phyloP scores from a whole-genome alignment of 23 tunicate species.

The Halocynthia aurantium region DNA sequence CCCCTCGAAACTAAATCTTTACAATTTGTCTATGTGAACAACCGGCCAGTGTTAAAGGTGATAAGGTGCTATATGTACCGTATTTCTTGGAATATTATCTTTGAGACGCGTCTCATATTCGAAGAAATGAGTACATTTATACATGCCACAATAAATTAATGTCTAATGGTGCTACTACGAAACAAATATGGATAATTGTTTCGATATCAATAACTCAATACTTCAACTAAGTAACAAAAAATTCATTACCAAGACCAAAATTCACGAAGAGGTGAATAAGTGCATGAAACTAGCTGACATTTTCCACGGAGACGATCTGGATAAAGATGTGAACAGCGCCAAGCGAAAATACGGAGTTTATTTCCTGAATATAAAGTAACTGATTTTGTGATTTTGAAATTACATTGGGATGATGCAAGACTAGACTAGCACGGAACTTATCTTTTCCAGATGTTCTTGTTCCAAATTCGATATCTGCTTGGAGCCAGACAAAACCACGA shows the following conservation, averaged over 20 bases:
- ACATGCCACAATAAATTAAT: too few species aligned
- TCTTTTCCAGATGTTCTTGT: constrained; percentile 24
- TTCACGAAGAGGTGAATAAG: constrained; percentile 2
- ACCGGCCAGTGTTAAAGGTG: constrained; percentile 27
- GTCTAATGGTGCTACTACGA: too few species aligned
- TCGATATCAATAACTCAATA: too few species aligned
- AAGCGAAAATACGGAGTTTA: constrained; percentile 15
- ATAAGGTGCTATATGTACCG: not conserved
- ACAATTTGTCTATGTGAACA: constrained; percentile 39
- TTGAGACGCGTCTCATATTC: too few species aligned
- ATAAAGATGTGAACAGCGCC: not conserved
- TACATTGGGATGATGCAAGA: not conserved
- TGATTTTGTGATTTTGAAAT: not conserved
- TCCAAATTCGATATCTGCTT: constrained; percentile 30
- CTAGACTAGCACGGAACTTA: not conserved
- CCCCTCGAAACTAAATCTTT: constrained; percentile 5
- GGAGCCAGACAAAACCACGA: constrained; percentile 31
- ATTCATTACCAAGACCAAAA: constrained; percentile 6
- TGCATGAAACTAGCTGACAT: constrained; percentile 3
- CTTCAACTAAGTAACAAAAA: not conserved
- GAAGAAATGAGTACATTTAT: too few species aligned
- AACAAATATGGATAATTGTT: too few species aligned
- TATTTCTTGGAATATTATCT: not conserved
- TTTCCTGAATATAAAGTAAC: constrained; percentile 8
- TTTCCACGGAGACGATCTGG: not conserved